Evolutionary conservation across 2,113 vertebrate species (phyloP).

Genomic region (Larimichthys crocea): DNA sequence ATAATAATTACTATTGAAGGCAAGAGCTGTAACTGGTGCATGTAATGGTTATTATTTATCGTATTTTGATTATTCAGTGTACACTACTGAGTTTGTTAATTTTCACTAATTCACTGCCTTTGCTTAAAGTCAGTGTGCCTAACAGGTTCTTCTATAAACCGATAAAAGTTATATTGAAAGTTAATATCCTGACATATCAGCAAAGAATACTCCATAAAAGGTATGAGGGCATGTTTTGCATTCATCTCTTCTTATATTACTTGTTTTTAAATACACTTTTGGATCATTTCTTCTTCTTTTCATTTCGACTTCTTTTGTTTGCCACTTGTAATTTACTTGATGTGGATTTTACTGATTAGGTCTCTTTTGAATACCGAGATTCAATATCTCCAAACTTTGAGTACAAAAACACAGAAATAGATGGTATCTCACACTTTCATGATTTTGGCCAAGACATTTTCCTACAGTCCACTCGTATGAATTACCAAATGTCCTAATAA

Average conservation of each 20-base stretch:
- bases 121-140: too few relatives aligned
- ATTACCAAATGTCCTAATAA: conserved; percentile 11
- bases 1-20: not conserved
- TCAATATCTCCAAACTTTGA: conserved; percentile 12
- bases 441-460: not conserved
- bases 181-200: not conserved
- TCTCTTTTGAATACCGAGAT: conserved; percentile 29
- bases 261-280: not conserved
- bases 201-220: not conserved
- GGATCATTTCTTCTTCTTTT: not conserved
- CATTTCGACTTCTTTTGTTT: not conserved
- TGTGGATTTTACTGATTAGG: conserved; percentile 15
- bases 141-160: too few relatives aligned
- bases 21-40: not conserved
- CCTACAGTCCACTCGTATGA: not conserved
- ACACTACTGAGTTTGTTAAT: not conserved
- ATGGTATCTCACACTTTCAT: conserved; percentile 1
- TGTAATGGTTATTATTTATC: not conserved
- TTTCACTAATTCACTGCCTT: too few relatives aligned
- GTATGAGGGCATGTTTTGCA: not conserved
- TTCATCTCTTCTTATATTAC: not conserved
- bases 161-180: not conserved
- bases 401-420: conserved; percentile 15
- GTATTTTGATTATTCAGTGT: not conserved
- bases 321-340: conserved; percentile 16